These are phyloP conservation scores for Akabosia matsudoensis DNA, from an alignment of 1,140 invertebrate genomes.

Conservation along the genomic window DNA sequence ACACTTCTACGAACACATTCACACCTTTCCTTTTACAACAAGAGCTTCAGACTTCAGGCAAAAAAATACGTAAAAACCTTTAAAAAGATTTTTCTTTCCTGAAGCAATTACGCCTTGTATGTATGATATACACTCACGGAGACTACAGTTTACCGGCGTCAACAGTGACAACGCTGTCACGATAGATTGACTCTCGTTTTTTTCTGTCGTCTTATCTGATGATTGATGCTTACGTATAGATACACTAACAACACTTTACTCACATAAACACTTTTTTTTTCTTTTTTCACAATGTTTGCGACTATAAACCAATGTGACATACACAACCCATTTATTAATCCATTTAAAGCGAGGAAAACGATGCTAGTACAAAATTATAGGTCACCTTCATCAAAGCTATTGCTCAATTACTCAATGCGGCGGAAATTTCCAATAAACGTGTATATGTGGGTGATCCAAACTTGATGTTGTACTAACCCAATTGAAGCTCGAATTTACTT, in stretches of 20 bases:
- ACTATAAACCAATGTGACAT: too few species aligned
- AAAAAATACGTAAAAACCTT: not conserved
- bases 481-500: not conserved
- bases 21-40: not conserved
- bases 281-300: not conserved
- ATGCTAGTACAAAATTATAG: not conserved
- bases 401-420: not conserved
- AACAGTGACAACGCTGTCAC: not conserved
- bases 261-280: not conserved
- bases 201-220: not conserved
- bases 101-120: not conserved
- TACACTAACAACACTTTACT: too few species aligned
- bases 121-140: not conserved
- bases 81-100: not conserved
- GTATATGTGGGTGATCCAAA: not conserved
- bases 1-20: slow-evolving; percentile 20
- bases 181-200: not conserved
- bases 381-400: not conserved
- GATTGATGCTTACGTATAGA: too few species aligned
- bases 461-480: not conserved
- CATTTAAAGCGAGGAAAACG: not conserved
- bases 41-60: not conserved
- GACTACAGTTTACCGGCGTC: not conserved
- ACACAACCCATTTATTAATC: not conserved
- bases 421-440: not conserved